Percentiles rank a stretch among this genome's conserved stretches.
Evolutionary conservation across 2,113 vertebrate species (phyloP).

Genomic region (Ascaphus truei): DNA sequence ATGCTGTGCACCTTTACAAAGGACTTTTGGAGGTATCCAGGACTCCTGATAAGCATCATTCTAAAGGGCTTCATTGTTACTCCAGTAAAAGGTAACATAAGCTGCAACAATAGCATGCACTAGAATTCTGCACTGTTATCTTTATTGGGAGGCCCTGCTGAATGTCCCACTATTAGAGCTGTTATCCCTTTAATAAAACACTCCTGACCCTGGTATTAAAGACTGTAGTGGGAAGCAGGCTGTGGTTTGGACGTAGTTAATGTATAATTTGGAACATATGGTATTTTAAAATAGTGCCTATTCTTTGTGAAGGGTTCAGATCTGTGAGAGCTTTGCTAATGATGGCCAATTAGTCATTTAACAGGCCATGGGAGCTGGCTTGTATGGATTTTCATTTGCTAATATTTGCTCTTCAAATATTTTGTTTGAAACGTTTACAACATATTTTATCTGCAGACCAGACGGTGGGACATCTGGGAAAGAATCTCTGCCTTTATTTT

Average conservation of each 20-base stretch:
- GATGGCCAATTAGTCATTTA: constrained; percentile 91
- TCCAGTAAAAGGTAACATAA: neutral
- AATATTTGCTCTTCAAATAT: constrained; percentile 56
- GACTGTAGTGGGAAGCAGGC: constrained; percentile 57
- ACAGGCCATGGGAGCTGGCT: constrained; percentile 69
- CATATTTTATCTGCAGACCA: constrained; percentile 71
- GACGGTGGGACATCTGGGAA: constrained; percentile 77
- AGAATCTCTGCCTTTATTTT: constrained; percentile 58
- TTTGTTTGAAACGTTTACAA: constrained; percentile 77
- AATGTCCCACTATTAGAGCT: constrained; percentile 16
- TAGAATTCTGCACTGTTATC: constrained; percentile 7
- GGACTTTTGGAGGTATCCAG: neutral
- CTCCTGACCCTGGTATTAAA: constrained; percentile 46
- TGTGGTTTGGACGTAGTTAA: constrained; percentile 67
- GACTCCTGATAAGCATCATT: neutral
- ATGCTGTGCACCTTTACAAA: neutral
- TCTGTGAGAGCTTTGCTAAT: constrained; percentile 80
- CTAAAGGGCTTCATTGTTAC: neutral
- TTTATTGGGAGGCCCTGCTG: neutral
- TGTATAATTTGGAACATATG: constrained; percentile 93
- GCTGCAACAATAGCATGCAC: neutral
- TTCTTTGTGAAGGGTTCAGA: constrained; percentile 69
- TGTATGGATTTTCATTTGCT: constrained; percentile 48
- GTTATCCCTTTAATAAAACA: constrained; percentile 29
- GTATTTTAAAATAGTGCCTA: constrained; percentile 70